phyloP scores from a whole-genome alignment of 2,797 vertebrate genomes.

The Sphenopsis melanotis region DNA sequence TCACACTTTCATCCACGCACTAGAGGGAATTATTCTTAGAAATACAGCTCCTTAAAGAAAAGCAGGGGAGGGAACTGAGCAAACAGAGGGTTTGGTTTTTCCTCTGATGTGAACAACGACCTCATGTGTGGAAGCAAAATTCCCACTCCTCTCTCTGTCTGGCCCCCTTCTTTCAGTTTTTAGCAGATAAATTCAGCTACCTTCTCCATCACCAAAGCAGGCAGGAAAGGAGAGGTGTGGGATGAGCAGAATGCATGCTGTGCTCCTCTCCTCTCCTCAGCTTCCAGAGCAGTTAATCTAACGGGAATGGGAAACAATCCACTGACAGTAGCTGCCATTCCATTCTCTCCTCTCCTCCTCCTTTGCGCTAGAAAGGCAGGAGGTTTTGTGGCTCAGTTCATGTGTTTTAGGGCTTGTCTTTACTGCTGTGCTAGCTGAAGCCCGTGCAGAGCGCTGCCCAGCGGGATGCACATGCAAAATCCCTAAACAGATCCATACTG shows the following conservation, averaged over 20 bases:
- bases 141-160: neutral
- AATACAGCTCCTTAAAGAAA: conserved; percentile 10
- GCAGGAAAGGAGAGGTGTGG: neutral
- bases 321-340: neutral
- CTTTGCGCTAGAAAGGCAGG: neutral
- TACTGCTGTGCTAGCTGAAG: neutral
- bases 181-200: neutral
- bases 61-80: neutral
- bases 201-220: neutral
- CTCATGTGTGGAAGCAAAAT: neutral
- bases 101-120: neutral
- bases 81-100: neutral
- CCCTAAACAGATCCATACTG: neutral
- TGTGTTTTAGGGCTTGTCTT: neutral
- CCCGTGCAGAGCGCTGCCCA: neutral
- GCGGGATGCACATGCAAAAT: rapidly evolving
- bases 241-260: neutral
- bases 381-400: neutral
- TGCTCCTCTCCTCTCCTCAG: neutral
- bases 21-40: conserved; percentile 48
- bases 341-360: neutral
- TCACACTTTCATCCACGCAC: neutral
- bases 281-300: neutral
- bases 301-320: neutral
- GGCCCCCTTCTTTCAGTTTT: neutral